These are phyloP conservation scores for Tonatia bakeri DNA, from an alignment of 2,113 vertebrate species.

Conservation along the genomic window DNA sequence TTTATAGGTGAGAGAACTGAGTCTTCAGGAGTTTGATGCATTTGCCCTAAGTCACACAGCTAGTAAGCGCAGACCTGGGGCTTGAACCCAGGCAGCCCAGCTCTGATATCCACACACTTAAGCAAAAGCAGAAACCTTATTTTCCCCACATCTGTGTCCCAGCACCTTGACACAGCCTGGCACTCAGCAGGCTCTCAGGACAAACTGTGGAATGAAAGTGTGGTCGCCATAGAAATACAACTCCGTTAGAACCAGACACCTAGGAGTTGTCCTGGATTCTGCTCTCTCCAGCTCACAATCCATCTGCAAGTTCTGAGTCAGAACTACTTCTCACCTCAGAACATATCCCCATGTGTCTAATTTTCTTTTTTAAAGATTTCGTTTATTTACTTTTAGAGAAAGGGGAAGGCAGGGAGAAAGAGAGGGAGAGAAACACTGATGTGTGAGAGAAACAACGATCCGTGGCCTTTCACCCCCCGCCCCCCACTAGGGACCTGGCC, in stretches of 20 bases:
- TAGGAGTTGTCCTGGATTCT: neutral
- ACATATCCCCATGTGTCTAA: neutral
- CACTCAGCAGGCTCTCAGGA: neutral
- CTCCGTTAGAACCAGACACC: neutral
- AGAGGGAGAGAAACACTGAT: too few relatives aligned
- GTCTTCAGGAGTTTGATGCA: neutral
- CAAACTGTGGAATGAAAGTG: neutral
- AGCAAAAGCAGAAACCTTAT: neutral
- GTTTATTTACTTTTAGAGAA: too few relatives aligned
- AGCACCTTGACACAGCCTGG: neutral
- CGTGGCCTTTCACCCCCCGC: too few relatives aligned
- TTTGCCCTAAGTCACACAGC: neutral
- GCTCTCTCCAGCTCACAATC: neutral
- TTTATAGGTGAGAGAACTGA: neutral
- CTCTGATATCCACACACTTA: neutral
- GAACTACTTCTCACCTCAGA: neutral
- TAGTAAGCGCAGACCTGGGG: neutral
- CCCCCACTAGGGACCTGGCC: too few relatives aligned
- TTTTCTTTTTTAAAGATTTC: too few relatives aligned
- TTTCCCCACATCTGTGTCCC: neutral
- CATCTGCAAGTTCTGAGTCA: neutral
- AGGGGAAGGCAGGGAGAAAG: too few relatives aligned
- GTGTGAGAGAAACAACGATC: too few relatives aligned
- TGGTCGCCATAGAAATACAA: neutral
- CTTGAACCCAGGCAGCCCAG: neutral